Evolutionary conservation across 1,140 invertebrate species (phyloP), one percentile per base, ranked within the genome.

Genomic region (Polypedilum vanderplanki): DNA sequence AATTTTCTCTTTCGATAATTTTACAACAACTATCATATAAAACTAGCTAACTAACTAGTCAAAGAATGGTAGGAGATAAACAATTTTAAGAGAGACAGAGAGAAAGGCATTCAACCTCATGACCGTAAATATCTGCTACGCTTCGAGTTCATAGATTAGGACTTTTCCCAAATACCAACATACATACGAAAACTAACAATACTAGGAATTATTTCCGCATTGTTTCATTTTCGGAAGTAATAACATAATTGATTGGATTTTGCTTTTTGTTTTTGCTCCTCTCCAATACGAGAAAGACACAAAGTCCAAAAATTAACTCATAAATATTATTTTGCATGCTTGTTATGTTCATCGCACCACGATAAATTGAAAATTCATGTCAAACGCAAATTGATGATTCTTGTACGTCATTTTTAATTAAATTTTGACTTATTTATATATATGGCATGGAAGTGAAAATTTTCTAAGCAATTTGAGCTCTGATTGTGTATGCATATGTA

Each of bases 151-250:
- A 57, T 57, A 57, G 46, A 57, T 57, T 57, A 57, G 46, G 46
- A 57, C 46, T 33, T 33, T 33, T 33, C 24, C 24, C 24, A 33
- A 33, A 33, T 33, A 33, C 24, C 24, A 33, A 33, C n/a, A 33
- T 3, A 33, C 24, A 33, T 33, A 33, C 24, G 24, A 33, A 33
- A 33, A 33, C 24, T 33, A 33, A 33, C 24, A 33, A 33, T 33
- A 57, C 46, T n/a, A 57, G 12, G 41, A 12, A 57, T 33, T 57
- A 57, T 57, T 57, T 57, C 46, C 46, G 46, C 46, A 57, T 57
- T 57, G 46, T 57, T 57, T 57, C 46, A 57, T 57, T 57, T 46
- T 57, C 46, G 46, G 46, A 57, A 57, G 46, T 57, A 57, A 57
- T 57, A 57, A 57, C n/a, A 57, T 57, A 57, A 57, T 57, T 57